phyloP scores from a whole-genome alignment of 2,888 invertebrate genomes.

The Drosophila paranaensis region DNA sequence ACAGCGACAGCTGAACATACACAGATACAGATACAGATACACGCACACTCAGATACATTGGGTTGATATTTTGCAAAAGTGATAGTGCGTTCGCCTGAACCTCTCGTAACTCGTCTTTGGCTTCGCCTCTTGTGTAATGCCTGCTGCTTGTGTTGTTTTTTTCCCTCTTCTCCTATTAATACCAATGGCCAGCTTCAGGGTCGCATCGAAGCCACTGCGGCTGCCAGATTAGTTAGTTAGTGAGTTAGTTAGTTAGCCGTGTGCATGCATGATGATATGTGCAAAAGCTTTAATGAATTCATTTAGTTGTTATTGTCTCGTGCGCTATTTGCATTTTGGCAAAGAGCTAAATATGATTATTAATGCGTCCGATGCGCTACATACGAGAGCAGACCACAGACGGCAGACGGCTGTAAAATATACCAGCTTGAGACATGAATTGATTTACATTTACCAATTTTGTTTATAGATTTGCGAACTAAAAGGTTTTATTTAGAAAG shows the following conservation, averaged over 20 bases:
- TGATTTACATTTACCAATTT: neutral
- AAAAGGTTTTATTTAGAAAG: neutral
- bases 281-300: conserved; percentile 10
- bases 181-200: conserved; percentile 53
- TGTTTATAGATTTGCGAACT: neutral
- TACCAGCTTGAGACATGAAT: neutral
- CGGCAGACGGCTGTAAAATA: neutral
- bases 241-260: conserved; percentile 4
- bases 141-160: neutral
- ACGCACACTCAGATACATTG: neutral
- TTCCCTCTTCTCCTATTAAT: conserved; percentile 1
- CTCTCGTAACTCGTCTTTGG: conserved; percentile 39
- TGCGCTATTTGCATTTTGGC: conserved; percentile 12
- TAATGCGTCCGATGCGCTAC: conserved; percentile 35
- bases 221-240: conserved; percentile 15
- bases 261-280: conserved; percentile 4
- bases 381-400: conserved; percentile 2
- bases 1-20: neutral
- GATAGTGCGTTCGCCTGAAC: conserved; percentile 46
- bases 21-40: neutral
- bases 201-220: conserved; percentile 27
- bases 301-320: conserved; percentile 22
- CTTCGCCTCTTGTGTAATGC: conserved; percentile 48
- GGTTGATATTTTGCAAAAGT: conserved; percentile 45
- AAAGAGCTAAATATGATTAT: conserved; percentile 22